Base-by-base conservation (phyloP, 2,888 invertebrate species). In the Resseliella maxima region DNA sequence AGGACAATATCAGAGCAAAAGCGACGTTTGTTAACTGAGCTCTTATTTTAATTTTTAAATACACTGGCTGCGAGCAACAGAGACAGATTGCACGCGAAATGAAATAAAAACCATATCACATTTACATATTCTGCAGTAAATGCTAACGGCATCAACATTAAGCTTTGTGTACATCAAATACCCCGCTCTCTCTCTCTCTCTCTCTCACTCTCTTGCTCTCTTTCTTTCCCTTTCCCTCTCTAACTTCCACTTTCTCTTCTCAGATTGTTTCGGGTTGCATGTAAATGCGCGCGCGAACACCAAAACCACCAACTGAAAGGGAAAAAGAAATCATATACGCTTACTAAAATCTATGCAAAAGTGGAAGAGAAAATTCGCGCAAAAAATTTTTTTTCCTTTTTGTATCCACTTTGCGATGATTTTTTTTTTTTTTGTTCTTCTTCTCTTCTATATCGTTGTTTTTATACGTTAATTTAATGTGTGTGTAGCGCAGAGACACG, bases 1-100 rank as follows among this genome's bases (percentile, higher is more conserved):
- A 24, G 64, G 3, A 27, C 81, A 31, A 27, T 27, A 64, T n/a
- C 64, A 64, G 6, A 18, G 31, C 64, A 64, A 2, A 2, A 64
- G 36, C 35, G 21, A 6, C 59, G 59, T 59, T 59, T 59, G 59
- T 59, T 59, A 59, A 59, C 59, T 3, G 24, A 24, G 27, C 59
- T 59, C 59, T 18, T 31, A 72, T 72, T 72, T 72, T 72, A 72
- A 72, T 72, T 72, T 72, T 72, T 72, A 72, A 72, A 72, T 72
- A 72, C 31, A 31, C 31, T 72, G 72, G 72, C 72, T 31, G 31
- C 35, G 72, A 72, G 72, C 72, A 31, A 72, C 10, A 27, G 72
- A 72, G 72, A 72, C 15, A 35, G 72, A 72, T 72, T 72, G 27
- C 31, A 72, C 15, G 31, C 31, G 1, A 15, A 59, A 72, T 72